phyloP scores from a whole-genome alignment of 2,888 invertebrate species.

The Tachystola acroxantha region DNA sequence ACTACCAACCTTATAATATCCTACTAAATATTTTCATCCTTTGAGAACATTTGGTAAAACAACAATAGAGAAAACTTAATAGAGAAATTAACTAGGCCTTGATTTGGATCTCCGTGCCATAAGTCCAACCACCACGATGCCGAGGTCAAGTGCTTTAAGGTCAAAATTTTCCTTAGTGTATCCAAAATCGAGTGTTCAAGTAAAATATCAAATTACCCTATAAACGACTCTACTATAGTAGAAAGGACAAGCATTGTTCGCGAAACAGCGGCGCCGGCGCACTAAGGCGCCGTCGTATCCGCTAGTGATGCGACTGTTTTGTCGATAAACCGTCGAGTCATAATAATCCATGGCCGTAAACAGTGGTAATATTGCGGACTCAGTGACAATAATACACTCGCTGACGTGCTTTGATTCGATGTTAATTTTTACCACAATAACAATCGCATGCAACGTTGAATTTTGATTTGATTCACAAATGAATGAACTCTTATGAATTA shows the following conservation, averaged over 20 bases:
- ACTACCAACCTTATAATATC: too few species aligned
- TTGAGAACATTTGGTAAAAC: too few species aligned
- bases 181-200: too few species aligned
- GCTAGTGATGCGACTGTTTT: slow-evolving; percentile 56
- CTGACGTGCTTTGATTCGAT: background rate
- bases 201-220: too few species aligned
- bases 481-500: too few species aligned
- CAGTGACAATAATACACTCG: slow-evolving; percentile 15
- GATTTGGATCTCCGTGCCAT: too few species aligned
- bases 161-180: too few species aligned
- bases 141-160: too few species aligned
- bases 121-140: too few species aligned
- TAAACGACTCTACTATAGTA: slow-evolving; percentile 30
- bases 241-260: slow-evolving; percentile 64
- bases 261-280: slow-evolving; percentile 45
- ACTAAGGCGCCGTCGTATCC: slow-evolving; percentile 61
- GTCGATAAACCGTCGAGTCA: slow-evolving; percentile 40
- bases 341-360: slow-evolving; percentile 35
- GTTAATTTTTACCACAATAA: slow-evolving; percentile 5
- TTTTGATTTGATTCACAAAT: background rate
- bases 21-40: too few species aligned
- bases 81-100: too few species aligned
- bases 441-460: slow-evolving; percentile 3
- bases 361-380: slow-evolving; percentile 31
- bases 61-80: too few species aligned